These are phyloP conservation scores for Argya squamiceps DNA, from an alignment of 2,797 vertebrate species.

Conservation along the genomic window DNA sequence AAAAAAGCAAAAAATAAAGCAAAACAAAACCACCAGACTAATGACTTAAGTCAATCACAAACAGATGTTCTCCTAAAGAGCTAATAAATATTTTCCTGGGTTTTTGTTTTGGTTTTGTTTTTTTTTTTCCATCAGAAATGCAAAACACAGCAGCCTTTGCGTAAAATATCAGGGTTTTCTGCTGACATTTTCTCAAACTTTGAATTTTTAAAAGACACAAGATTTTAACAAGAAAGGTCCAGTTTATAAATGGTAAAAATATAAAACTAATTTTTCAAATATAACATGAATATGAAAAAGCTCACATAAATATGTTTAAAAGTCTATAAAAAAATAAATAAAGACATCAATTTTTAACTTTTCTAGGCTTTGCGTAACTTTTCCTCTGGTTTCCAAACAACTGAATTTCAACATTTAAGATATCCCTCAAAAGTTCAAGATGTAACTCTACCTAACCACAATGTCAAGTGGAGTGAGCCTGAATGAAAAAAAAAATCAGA, in stretches of 20 bases:
- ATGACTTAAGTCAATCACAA: slow-evolving; percentile 61
- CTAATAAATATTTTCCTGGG: slow-evolving; percentile 21
- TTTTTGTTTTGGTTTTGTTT: background rate
- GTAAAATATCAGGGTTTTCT: background rate
- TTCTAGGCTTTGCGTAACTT: background rate
- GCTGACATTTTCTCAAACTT: background rate
- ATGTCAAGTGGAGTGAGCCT: fast-evolving
- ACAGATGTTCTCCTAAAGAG: slow-evolving; percentile 54
- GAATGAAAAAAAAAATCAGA: background rate
- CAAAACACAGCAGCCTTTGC: background rate
- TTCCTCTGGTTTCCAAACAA: background rate
- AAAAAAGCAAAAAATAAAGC: background rate
- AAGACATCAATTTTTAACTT: background rate
- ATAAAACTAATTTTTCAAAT: background rate
- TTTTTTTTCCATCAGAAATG: background rate
- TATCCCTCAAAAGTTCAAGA: background rate
- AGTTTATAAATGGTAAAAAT: background rate
- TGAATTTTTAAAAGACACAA: background rate
- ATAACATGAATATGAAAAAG: background rate
- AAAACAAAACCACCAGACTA: slow-evolving; percentile 31
- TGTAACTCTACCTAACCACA: background rate
- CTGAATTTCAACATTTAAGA: background rate
- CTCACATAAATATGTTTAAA: background rate
- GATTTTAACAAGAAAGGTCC: background rate
- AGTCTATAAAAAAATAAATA: background rate